Conservation (phyloP, 2,888 invertebrate genomes). For the Ophion obscuratus region DNA sequence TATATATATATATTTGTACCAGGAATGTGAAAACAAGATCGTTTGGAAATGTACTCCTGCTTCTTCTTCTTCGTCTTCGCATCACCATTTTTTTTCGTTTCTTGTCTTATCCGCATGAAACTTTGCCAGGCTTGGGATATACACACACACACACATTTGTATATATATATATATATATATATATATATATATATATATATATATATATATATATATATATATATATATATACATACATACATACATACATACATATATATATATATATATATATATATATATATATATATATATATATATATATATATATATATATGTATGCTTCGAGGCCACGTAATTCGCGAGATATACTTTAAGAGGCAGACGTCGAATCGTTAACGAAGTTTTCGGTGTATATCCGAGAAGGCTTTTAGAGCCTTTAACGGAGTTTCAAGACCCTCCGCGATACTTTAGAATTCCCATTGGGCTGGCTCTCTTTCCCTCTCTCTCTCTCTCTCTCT, state of each 20-base stretch:
- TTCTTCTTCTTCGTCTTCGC: not conserved
- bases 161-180: not conserved
- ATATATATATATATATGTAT: not conserved
- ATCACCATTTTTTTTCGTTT: not conserved
- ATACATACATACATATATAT: not conserved
- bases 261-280: not conserved
- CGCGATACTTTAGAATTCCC: slow-evolving; percentile 60
- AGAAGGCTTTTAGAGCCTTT: slow-evolving; percentile 78
- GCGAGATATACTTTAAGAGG: slow-evolving; percentile 34
- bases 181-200: not conserved
- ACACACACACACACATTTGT: too few relatives aligned
- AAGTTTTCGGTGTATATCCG: slow-evolving; percentile 79
- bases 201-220: not conserved
- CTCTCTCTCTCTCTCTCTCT: too few relatives aligned
- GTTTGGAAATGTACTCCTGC: slow-evolving; percentile 23
- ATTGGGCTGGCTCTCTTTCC: slow-evolving; percentile 11
- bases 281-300: slow-evolving; percentile 1
- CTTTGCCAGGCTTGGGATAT: not conserved
- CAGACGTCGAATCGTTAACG: slow-evolving; percentile 74
- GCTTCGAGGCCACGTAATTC: not conserved
- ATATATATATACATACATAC: not conserved
- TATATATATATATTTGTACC: not conserved
- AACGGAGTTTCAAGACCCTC: slow-evolving; percentile 62
- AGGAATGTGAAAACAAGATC: slow-evolving; percentile 16
- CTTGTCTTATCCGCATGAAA: slow-evolving; percentile 1